phyloP scores from a whole-genome alignment of 1,140 invertebrate species.

The Agrilus planipennis region DNA sequence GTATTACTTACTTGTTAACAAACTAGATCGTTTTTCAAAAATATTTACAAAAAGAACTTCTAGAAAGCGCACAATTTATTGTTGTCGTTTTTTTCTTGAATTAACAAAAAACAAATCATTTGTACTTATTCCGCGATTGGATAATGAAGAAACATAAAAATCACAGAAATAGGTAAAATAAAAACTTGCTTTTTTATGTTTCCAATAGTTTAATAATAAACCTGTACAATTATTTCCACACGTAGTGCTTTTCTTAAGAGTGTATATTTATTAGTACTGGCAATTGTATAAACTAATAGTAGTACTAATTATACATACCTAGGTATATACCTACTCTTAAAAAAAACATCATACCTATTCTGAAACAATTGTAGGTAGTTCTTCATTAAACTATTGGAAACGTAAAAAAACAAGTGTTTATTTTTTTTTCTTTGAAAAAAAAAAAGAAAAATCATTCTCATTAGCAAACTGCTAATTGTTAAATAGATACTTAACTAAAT shows the following conservation, averaged over 20 bases:
- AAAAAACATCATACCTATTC: too few relatives aligned
- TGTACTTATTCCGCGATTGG: background rate
- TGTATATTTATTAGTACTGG: too few relatives aligned
- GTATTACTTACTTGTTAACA: slow-evolving; percentile 12
- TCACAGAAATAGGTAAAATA: too few relatives aligned
- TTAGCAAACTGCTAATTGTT: background rate
- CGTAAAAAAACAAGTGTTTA: background rate
- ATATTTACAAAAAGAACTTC: too few relatives aligned
- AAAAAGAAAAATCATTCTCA: background rate
- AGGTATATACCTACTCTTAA: too few relatives aligned
- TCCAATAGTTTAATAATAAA: too few relatives aligned
- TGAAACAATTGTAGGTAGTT: background rate
- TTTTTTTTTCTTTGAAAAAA: background rate
- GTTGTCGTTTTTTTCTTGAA: background rate
- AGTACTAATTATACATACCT: too few relatives aligned
- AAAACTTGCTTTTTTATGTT: too few relatives aligned
- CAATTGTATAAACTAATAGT: too few relatives aligned
- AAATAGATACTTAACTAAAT: background rate
- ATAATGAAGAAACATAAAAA: background rate
- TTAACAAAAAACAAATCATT: background rate
- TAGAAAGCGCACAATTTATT: too few relatives aligned
- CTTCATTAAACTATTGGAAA: background rate
- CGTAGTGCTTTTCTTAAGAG: too few relatives aligned
- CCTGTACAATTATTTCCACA: too few relatives aligned
- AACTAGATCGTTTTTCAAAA: background rate